Percentiles rank a stretch among this genome's conserved stretches.
Conservation (phyloP, 2,113 vertebrate genomes). For the Fulica atra region DNA sequence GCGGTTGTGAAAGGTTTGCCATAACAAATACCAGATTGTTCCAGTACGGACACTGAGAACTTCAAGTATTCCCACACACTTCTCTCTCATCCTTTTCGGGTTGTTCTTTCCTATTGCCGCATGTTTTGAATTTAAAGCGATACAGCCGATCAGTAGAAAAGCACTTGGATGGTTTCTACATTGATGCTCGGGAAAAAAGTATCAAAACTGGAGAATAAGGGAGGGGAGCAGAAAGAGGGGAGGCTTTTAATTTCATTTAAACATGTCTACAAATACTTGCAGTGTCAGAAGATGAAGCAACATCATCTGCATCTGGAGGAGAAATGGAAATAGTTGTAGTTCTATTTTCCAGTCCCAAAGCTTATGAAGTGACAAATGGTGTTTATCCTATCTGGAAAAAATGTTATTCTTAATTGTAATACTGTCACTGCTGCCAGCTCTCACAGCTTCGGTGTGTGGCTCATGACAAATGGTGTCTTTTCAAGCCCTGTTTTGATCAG, state of each 20-base stretch:
- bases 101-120: background rate
- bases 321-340: background rate
- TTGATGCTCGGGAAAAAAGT: background rate
- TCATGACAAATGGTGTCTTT: conserved; percentile 28
- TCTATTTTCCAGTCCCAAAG: conserved; percentile 38
- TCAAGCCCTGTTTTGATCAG: conserved; percentile 17
- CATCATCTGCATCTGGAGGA: conserved; percentile 5
- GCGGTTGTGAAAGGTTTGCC: background rate
- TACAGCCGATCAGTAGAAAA: background rate
- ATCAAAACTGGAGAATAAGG: background rate
- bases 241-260: background rate
- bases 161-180: background rate
- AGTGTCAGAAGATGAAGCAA: conserved; percentile 15
- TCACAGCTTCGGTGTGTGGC: conserved; percentile 10
- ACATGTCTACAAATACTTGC: background rate
- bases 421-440: conserved; percentile 30
- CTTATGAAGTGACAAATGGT: conserved; percentile 38
- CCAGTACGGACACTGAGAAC: background rate
- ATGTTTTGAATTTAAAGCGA: background rate
- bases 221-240: background rate
- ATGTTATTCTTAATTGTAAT: conserved; percentile 35
- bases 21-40: background rate
- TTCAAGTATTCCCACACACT: background rate
- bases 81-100: background rate
- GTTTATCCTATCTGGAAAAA: conserved; percentile 54